phyloP scores from a whole-genome alignment of 2,797 vertebrate genomes.

The Ciconia nigra region DNA sequence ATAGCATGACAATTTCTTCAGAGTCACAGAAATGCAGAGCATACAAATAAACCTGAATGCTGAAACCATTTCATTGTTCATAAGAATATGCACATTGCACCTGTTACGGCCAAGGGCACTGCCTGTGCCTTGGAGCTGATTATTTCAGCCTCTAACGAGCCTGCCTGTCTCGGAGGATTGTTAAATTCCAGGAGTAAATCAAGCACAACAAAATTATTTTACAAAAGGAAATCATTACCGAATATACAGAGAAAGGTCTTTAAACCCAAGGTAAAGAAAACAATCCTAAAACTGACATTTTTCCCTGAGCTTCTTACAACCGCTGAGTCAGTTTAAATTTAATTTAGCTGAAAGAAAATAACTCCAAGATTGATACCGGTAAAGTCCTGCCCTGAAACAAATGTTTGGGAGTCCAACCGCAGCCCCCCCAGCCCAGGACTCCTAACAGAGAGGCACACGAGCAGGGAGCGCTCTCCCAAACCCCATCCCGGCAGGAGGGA shows the following conservation, averaged over 20 bases:
- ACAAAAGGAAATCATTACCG: background rate
- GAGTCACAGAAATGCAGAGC: conserved; percentile 11
- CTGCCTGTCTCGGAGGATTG: background rate
- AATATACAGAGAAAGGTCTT: background rate
- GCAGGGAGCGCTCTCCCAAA: background rate
- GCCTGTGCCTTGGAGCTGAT: background rate
- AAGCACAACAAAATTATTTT: background rate
- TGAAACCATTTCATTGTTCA: conserved; percentile 25
- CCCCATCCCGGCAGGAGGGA: background rate
- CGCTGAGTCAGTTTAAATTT: background rate
- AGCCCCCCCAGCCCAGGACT: background rate
- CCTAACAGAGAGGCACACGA: fast-evolving
- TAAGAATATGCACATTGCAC: background rate
- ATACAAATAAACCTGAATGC: conserved; percentile 29
- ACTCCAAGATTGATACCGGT: background rate
- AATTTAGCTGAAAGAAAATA: background rate
- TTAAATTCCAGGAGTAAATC: background rate
- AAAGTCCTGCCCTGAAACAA: background rate
- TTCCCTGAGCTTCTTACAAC: background rate
- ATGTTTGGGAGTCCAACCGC: background rate
- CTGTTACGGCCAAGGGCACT: conserved; percentile 35
- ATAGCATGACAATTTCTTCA: background rate
- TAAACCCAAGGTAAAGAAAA: background rate
- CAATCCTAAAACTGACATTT: background rate
- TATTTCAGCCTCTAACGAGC: background rate